Conservation (phyloP, 1,140 invertebrate species). For the Whitmania pigra region DNA sequence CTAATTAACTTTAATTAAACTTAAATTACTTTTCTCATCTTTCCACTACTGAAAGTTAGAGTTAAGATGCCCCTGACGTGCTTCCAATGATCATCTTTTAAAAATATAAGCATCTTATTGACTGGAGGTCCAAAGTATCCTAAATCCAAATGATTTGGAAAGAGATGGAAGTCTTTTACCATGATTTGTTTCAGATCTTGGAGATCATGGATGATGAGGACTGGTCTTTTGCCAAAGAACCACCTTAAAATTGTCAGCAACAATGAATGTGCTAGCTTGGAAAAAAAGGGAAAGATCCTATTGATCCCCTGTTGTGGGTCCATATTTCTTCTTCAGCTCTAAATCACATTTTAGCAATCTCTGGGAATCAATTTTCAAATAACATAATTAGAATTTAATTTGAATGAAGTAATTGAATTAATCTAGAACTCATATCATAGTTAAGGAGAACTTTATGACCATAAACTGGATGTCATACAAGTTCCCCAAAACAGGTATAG, state of each 20-base stretch:
- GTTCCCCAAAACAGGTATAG: constrained; percentile 15
- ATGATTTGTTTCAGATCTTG: constrained; percentile 27
- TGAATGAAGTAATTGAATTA: neutral
- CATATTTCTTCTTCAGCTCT: constrained; percentile 2
- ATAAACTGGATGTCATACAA: neutral
- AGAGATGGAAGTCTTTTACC: constrained; percentile 28
- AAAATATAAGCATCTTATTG: no score
- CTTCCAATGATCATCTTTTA: constrained; percentile 32
- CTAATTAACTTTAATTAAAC: no score
- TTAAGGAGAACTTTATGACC: neutral
- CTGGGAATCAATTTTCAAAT: neutral
- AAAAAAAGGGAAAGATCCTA: neutral
- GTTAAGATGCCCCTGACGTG: constrained; percentile 29
- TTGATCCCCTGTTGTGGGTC: neutral
- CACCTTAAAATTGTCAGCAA: constrained; percentile 13
- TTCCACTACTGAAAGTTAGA: constrained; percentile 30
- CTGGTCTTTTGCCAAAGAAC: constrained; percentile 24
- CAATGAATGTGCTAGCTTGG: no score
- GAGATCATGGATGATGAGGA: constrained; percentile 24
- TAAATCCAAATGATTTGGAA: constrained; percentile 32
- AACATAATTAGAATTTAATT: neutral
- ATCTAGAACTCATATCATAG: neutral
- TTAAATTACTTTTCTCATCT: constrained; percentile 27
- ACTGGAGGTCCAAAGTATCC: no score
- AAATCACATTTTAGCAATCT: neutral